These are phyloP conservation scores for Dusona sp. DNA, from an alignment of 2,888 invertebrate species.

Conservation along the genomic window DNA sequence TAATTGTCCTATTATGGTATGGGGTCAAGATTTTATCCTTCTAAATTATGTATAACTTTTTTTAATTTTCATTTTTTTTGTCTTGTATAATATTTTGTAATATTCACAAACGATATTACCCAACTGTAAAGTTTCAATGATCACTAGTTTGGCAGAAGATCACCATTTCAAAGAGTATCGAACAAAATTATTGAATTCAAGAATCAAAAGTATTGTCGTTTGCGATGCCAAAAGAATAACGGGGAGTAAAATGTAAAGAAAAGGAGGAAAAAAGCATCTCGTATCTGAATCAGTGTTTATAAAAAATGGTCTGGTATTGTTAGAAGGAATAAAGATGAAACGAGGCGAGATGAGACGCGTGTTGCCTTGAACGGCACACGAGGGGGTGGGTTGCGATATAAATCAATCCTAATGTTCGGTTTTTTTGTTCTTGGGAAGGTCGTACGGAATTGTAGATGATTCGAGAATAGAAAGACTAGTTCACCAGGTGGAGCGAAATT, in stretches of 20 bases:
- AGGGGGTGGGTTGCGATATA: conserved; percentile 18
- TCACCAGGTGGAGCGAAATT: conserved; percentile 56
- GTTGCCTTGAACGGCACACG: conserved; percentile 34
- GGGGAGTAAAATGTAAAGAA: neutral
- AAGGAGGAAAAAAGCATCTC: conserved; percentile 15
- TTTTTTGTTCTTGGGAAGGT: conserved; percentile 35
- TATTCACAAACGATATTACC: neutral
- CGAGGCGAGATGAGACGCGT: conserved; percentile 8
- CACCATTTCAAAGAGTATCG: neutral
- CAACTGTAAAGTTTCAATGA: neutral
- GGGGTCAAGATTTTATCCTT: too few relatives aligned
- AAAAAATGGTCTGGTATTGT: conserved; percentile 46
- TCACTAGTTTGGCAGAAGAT: neutral
- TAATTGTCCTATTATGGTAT: too few relatives aligned
- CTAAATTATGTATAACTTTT: too few relatives aligned
- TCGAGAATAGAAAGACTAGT: conserved; percentile 63
- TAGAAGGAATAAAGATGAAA: conserved; percentile 10
- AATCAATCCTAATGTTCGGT: conserved; percentile 37
- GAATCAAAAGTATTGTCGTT: conserved; percentile 15
- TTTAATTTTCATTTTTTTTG: too few relatives aligned
- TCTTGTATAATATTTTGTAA: too few relatives aligned
- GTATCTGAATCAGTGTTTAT: conserved; percentile 43
- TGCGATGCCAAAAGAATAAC: conserved; percentile 11
- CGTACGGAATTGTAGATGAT: conserved; percentile 50
- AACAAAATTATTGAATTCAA: neutral